Percentiles rank a stretch among this genome's conserved stretches.
phyloP scores from a whole-genome alignment of 2,113 vertebrate genomes.

The Progne subis region DNA sequence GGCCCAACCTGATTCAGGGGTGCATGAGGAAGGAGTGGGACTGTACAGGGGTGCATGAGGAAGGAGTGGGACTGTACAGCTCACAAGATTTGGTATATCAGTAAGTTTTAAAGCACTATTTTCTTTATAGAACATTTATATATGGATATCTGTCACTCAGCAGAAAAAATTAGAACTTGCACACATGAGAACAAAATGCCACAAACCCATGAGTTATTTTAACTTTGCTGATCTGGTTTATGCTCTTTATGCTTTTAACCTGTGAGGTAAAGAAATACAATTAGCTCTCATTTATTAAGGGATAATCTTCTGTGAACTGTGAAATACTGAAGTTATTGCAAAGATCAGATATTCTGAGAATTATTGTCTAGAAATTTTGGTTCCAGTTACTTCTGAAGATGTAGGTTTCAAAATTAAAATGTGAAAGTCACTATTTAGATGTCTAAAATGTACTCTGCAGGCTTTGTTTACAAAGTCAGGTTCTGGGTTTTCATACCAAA shows the following conservation, averaged over 20 bases:
- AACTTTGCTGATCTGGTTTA: neutral
- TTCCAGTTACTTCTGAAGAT: neutral
- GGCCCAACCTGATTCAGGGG: neutral
- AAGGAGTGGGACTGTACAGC: neutral
- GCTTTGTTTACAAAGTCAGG: neutral
- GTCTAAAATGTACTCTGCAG: neutral
- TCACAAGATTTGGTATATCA: neutral
- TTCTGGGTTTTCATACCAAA: neutral
- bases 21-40: accelerated
- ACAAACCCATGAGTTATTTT: neutral
- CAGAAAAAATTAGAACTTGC: neutral
- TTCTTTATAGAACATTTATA: neutral
- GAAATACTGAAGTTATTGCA: neutral
- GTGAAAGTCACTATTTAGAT: neutral
- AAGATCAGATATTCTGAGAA: neutral
- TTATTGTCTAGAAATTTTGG: neutral
- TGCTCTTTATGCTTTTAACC: neutral
- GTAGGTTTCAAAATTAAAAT: neutral
- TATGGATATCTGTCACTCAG: neutral
- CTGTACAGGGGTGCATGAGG: accelerated
- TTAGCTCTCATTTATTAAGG: neutral
- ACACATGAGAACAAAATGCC: neutral
- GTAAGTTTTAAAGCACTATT: neutral
- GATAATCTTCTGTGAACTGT: neutral
- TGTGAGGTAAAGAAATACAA: neutral